Evolutionary conservation across 2,113 vertebrate species (phyloP).

Genomic region (Gorsachius goisagi): DNA sequence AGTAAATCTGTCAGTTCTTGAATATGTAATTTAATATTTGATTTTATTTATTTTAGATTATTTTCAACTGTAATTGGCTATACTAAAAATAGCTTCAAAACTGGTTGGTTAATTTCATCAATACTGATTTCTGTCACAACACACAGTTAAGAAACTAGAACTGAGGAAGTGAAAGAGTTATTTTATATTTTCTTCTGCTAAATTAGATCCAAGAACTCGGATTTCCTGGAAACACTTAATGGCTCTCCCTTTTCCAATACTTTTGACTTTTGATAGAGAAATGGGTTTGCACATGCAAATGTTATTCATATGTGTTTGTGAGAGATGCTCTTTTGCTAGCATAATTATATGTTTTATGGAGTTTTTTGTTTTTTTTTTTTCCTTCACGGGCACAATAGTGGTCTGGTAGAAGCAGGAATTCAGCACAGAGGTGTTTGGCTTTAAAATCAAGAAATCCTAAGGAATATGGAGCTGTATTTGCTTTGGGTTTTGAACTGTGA

Average conservation of each 20-base stretch:
- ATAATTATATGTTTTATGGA: neutral
- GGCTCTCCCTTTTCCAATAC: neutral
- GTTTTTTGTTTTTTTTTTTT: neutral
- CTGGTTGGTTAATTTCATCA: neutral
- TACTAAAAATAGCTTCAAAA: neutral
- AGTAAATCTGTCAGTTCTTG: neutral
- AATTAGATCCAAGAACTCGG: neutral
- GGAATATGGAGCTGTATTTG: neutral
- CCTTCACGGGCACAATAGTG: neutral
- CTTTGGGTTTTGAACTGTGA: neutral
- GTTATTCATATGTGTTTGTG: accelerated
- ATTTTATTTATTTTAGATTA: neutral
- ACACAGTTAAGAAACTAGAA: neutral
- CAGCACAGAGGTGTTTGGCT: neutral
- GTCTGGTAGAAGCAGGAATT: neutral
- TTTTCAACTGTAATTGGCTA: neutral
- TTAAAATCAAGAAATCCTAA: neutral
- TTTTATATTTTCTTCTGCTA: neutral
- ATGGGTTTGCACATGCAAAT: neutral
- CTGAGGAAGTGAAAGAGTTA: neutral
- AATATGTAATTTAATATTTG: neutral
- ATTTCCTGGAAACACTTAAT: neutral
- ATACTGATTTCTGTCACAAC: neutral
- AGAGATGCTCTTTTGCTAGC: neutral
- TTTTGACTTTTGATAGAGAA: neutral